Conservation (phyloP, 2,113 vertebrate genomes). For the Talpa occidentalis region DNA sequence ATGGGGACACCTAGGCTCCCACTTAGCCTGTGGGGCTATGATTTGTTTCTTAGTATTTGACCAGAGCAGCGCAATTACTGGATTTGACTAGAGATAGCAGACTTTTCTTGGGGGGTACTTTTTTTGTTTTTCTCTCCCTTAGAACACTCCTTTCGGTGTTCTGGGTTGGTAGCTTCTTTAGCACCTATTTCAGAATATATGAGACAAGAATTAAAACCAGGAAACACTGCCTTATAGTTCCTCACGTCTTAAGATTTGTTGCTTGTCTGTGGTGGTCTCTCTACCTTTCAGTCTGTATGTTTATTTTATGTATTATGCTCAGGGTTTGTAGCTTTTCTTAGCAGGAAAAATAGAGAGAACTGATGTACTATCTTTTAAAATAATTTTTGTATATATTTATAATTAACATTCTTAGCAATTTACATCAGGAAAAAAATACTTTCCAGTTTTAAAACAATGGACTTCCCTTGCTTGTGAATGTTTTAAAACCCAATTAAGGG, state of each 20-base stretch:
- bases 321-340: not conserved
- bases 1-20: not conserved
- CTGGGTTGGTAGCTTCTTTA: not conserved
- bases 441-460: not conserved
- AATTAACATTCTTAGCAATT: not conserved
- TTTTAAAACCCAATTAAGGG: conserved; percentile 36
- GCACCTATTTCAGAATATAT: not conserved
- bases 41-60: not conserved
- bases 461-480: not conserved
- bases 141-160: not conserved
- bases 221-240: not conserved
- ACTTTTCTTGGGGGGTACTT: not conserved
- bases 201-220: not conserved
- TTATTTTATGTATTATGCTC: not conserved
- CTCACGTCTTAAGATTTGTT: not conserved
- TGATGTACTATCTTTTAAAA: not conserved
- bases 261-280: not conserved
- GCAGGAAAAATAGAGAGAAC: not conserved
- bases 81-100: not conserved
- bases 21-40: not conserved
- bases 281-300: not conserved
- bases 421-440: not conserved
- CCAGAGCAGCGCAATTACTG: not conserved
- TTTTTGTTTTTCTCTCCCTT: not conserved
- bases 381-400: not conserved